Evolutionary conservation across 2,113 vertebrate genomes (phyloP).

Genomic region (Panthera uncia): DNA sequence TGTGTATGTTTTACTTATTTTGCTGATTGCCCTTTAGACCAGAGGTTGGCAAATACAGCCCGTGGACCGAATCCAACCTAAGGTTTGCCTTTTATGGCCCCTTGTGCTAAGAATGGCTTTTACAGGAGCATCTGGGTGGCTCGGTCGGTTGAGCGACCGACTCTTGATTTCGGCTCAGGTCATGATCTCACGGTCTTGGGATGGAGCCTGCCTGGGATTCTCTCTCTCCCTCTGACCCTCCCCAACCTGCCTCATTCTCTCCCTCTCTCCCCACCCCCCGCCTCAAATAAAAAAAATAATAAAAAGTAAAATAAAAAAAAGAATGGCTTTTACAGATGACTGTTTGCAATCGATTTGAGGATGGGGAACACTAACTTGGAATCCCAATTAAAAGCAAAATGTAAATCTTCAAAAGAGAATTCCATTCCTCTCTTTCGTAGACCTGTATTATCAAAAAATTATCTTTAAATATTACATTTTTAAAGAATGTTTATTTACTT

Average conservation of each 20-base stretch:
- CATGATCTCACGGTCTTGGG: too few relatives aligned
- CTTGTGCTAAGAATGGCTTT: background rate
- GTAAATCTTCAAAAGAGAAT: background rate
- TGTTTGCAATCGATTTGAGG: background rate
- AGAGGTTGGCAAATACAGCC: background rate
- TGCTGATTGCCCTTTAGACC: background rate
- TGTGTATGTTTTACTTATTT: background rate
- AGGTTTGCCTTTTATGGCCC: background rate
- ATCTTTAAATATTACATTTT: background rate
- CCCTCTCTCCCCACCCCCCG: too few relatives aligned
- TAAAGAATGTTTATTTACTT: too few relatives aligned
- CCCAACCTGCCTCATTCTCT: too few relatives aligned
- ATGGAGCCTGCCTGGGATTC: too few relatives aligned
- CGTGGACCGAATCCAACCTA: background rate
- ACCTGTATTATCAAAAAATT: background rate
- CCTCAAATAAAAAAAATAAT: too few relatives aligned
- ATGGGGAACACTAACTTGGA: background rate
- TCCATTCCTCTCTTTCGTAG: background rate
- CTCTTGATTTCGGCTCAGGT: too few relatives aligned
- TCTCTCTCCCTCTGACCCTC: too few relatives aligned
- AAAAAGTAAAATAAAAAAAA: too few relatives aligned
- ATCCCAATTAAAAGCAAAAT: background rate
- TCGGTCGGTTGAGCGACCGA: too few relatives aligned
- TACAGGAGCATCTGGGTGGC: background rate
- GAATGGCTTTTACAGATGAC: background rate